Percentiles rank a stretch among this genome's conserved stretches.
These are phyloP conservation scores for Stigmatopora argus DNA, from an alignment of 2,113 vertebrate genomes.

Conservation along the genomic window DNA sequence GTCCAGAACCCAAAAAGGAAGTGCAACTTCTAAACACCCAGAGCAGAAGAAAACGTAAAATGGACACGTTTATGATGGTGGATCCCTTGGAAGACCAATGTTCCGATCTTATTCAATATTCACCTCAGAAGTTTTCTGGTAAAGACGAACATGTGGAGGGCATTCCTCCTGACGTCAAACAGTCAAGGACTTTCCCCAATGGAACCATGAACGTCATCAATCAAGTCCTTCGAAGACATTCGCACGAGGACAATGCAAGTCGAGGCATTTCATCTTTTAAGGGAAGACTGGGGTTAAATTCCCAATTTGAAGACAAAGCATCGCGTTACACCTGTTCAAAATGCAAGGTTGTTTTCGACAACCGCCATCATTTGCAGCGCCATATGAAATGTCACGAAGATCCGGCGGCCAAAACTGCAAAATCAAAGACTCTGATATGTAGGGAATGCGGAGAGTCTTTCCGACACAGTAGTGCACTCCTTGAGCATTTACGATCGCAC, in stretches of 20 bases:
- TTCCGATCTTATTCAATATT: conserved; percentile 73
- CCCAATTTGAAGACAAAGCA: conserved; percentile 77
- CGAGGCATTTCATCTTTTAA: conserved; percentile 76
- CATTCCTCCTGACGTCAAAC: conserved; percentile 41
- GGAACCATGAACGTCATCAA: conserved; percentile 83
- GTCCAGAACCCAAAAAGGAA: conserved; percentile 75
- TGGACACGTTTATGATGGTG: conserved; percentile 91
- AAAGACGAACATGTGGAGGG: conserved; percentile 70
- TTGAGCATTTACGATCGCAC: conserved; percentile 88
- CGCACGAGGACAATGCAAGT: conserved; percentile 74
- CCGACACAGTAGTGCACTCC: conserved; percentile 80
- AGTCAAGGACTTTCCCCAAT: conserved; percentile 73
- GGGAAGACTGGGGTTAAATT: conserved; percentile 75
- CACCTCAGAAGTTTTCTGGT: conserved; percentile 74
- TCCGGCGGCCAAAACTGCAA: conserved; percentile 75
- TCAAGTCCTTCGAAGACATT: conserved; percentile 81
- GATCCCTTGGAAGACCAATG: conserved; percentile 86
- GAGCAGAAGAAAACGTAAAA: conserved; percentile 89
- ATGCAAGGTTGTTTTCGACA: conserved; percentile 89
- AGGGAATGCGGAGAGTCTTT: conserved; percentile 88
- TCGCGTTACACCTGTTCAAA: conserved; percentile 85
- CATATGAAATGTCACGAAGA: conserved; percentile 92
- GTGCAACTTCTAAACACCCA: conserved; percentile 50
- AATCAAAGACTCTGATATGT: conserved; percentile 82
- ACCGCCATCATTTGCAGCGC: conserved; percentile 84